Conservation (phyloP, 2,113 vertebrate genomes). For the Azemiops feae region DNA sequence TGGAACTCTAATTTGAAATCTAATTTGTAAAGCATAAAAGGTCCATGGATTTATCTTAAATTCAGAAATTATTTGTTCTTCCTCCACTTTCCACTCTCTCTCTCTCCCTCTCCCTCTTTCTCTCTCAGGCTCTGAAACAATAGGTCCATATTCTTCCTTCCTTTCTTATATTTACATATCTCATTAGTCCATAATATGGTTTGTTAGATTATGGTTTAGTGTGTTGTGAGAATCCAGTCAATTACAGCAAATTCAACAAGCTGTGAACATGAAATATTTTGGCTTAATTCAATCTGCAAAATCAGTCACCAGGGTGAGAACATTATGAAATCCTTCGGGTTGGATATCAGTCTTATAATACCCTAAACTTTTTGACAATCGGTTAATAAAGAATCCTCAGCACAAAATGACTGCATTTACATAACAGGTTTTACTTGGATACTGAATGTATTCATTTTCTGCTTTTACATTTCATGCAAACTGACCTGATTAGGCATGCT, state of each 20-base stretch:
- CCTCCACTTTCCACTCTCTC: neutral
- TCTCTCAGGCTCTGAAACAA: neutral
- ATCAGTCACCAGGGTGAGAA: neutral
- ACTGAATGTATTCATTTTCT: neutral
- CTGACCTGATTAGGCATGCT: neutral
- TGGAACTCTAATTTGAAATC: slow-evolving; percentile 29
- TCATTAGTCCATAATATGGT: neutral
- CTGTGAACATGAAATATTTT: neutral
- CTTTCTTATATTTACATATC: neutral
- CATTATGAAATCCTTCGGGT: neutral
- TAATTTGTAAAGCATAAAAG: neutral
- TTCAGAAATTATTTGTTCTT: neutral
- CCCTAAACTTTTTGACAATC: neutral
- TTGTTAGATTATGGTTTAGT: neutral
- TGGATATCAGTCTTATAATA: neutral
- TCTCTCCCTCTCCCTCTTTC: too few relatives aligned
- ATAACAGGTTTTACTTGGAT: neutral
- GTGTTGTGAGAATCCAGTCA: neutral
- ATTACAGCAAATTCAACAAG: neutral
- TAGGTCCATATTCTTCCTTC: neutral
- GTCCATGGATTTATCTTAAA: neutral
- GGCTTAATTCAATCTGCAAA: neutral
- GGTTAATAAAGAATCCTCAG: neutral
- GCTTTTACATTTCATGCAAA: neutral
- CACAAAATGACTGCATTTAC: neutral